Percentiles rank a stretch among this genome's conserved stretches.
phyloP scores from a whole-genome alignment of 2,113 vertebrate species.

The Dascyllus trimaculatus region DNA sequence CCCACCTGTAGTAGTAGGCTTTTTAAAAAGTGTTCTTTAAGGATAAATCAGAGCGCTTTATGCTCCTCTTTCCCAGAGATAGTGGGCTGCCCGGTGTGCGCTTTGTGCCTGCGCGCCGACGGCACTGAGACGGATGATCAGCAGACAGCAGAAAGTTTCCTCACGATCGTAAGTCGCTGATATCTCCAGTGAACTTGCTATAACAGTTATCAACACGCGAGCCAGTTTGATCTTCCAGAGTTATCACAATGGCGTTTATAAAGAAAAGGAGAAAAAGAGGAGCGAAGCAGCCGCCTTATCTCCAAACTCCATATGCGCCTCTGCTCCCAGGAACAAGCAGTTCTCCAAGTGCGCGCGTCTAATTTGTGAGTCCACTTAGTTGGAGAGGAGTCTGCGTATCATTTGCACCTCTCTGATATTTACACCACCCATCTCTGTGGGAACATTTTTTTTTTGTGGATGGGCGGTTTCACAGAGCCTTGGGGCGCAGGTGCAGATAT shows the following conservation, averaged over 20 bases:
- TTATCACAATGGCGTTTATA: neutral
- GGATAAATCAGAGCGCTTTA: constrained; percentile 21
- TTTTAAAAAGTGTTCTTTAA: constrained; percentile 3
- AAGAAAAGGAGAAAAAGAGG: neutral
- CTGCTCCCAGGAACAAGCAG: neutral
- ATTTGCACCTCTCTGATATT: constrained; percentile 3
- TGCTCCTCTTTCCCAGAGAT: constrained; percentile 7
- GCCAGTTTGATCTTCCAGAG: neutral
- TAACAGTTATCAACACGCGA: neutral
- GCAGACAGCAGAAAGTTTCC: constrained; percentile 40
- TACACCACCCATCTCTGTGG: neutral
- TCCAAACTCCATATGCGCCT: constrained; percentile 11
- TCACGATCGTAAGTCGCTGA: neutral
- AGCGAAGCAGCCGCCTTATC: constrained; percentile 15
- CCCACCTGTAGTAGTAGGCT: constrained; percentile 56
- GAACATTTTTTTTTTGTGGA: neutral
- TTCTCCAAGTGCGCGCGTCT: constrained; percentile 7
- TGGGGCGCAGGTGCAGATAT: neutral
- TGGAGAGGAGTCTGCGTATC: neutral
- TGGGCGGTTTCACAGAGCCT: neutral
- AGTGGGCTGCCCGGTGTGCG: neutral
- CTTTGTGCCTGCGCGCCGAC: neutral
- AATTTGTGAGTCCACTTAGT: constrained; percentile 9
- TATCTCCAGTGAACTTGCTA: constrained; percentile 2
- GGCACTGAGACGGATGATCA: neutral